phyloP scores from a whole-genome alignment of 2,113 vertebrate species.

The Centropus bengalensis region DNA sequence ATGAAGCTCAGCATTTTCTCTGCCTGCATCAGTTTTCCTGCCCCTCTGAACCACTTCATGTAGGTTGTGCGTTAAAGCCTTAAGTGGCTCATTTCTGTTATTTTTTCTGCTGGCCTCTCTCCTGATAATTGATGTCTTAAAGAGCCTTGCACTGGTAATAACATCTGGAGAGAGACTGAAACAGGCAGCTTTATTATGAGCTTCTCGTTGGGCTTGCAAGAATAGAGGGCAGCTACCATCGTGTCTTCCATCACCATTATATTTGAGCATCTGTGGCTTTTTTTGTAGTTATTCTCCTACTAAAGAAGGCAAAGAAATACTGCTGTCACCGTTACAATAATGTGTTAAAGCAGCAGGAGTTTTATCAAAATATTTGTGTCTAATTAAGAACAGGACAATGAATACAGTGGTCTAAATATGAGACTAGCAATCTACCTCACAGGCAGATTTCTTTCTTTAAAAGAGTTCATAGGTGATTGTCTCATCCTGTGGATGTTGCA shows the following conservation, averaged over 20 bases:
- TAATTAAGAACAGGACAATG: neutral
- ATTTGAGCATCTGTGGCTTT: neutral
- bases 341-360: neutral
- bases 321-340: neutral
- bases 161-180: neutral
- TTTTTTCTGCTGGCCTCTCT: neutral
- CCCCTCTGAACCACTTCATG: neutral
- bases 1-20: neutral
- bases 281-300: neutral
- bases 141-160: neutral
- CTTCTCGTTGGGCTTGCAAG: neutral
- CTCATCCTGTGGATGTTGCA: neutral
- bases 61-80: neutral
- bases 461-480: neutral
- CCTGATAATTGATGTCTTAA: neutral
- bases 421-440: neutral
- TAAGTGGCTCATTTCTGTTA: neutral
- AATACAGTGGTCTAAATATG: neutral
- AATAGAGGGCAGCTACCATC: neutral
- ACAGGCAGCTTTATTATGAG: neutral
- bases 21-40: neutral
- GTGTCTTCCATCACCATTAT: neutral
- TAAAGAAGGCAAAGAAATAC: neutral
- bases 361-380: neutral
- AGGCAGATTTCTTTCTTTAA: neutral